Evolutionary conservation across 2,888 invertebrate genomes (phyloP).

Genomic region (Nemapogon koenigi): DNA sequence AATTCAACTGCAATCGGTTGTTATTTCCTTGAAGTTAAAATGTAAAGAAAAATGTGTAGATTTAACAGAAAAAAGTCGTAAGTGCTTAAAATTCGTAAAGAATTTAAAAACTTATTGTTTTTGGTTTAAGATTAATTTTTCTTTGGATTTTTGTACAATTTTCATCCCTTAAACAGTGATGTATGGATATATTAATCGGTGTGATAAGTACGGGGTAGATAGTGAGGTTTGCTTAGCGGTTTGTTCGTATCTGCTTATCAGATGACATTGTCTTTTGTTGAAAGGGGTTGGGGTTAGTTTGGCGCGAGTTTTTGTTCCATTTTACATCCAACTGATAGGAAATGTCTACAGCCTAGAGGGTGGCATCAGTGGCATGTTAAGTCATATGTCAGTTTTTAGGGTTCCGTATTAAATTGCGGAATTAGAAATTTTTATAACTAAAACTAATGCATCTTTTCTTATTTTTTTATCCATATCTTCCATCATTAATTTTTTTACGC

Average conservation of each 20-base stretch:
- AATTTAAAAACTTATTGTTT: not conserved
- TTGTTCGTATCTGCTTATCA: conserved; percentile 20
- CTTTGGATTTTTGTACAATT: conserved; percentile 4
- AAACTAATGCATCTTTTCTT: too few relatives aligned
- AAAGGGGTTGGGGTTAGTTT: conserved; percentile 19
- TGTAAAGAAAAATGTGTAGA: not conserved
- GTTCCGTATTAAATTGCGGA: too few relatives aligned
- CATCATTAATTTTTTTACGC: too few relatives aligned
- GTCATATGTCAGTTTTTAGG: too few relatives aligned
- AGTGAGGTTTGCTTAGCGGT: conserved; percentile 21
- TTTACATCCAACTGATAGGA: too few relatives aligned
- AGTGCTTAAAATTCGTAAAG: not conserved
- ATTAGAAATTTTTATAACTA: too few relatives aligned
- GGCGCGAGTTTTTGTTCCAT: too few relatives aligned
- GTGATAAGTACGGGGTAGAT: conserved; percentile 28
- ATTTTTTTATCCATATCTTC: too few relatives aligned
- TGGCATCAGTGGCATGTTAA: too few relatives aligned
- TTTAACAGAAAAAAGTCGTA: conserved; percentile 4
- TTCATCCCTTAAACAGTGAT: conserved; percentile 28
- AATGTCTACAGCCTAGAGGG: too few relatives aligned
- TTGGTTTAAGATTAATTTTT: conserved; percentile 1
- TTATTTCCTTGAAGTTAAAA: not conserved
- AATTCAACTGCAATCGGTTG: conserved; percentile 11
- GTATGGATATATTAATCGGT: conserved; percentile 36
- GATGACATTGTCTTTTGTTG: conserved; percentile 22